Percentiles rank a stretch among this genome's conserved stretches.
Conservation (phyloP, 2,113 vertebrate genomes). For the Phaethornis superciliosus region DNA sequence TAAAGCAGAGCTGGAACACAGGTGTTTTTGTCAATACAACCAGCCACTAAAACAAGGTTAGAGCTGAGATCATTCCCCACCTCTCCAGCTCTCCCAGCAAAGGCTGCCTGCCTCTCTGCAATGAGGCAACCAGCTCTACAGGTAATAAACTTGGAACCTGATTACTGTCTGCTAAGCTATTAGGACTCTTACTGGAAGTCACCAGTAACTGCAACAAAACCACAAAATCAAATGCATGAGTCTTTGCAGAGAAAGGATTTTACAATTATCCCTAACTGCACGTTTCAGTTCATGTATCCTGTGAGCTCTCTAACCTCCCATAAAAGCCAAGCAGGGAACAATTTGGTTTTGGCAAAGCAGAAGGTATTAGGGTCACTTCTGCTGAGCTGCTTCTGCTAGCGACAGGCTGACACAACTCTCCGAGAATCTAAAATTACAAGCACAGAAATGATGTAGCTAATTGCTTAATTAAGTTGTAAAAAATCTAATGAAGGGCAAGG, state of each 20-base stretch:
- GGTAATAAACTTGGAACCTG: background rate
- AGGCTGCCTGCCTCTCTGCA: background rate
- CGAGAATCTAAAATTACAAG: background rate
- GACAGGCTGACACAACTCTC: background rate
- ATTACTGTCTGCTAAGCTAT: slow-evolving; percentile 3
- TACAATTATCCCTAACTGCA: background rate
- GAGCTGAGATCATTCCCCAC: background rate
- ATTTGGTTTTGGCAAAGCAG: background rate
- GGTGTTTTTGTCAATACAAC: background rate
- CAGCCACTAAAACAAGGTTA: background rate
- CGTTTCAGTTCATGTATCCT: background rate
- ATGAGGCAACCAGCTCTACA: background rate
- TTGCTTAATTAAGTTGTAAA: slow-evolving; percentile 18
- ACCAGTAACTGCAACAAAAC: slow-evolving; percentile 5
- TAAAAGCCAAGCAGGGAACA: slow-evolving; percentile 2
- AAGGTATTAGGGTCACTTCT: background rate
- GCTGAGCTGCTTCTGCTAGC: background rate
- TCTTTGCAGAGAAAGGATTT: background rate
- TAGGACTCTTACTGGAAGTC: slow-evolving; percentile 8
- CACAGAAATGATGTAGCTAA: background rate
- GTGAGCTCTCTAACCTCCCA: background rate
- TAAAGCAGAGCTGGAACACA: background rate
- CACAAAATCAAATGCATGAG: background rate
- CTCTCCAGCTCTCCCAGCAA: background rate
- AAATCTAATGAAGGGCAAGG: slow-evolving; percentile 11